Base-by-base conservation (phyloP, 2,888 invertebrate genomes). In the Hybos culiciformis region DNA sequence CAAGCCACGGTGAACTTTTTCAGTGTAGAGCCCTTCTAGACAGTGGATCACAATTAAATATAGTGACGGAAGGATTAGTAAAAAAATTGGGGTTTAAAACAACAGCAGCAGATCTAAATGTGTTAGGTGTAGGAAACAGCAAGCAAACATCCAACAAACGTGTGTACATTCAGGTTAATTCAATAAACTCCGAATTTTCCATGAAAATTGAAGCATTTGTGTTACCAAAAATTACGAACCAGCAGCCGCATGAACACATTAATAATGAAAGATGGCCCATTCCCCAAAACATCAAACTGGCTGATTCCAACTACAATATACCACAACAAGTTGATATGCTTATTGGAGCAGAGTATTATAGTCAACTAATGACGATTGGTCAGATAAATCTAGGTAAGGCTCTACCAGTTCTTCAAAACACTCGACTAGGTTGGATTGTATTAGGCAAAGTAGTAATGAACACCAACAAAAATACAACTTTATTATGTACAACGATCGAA, bases 291-390 rank as follows among this genome's bases (percentile, higher is more conserved):
- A 33, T 52, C 8, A 42, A 37, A 12, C 31, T 49, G n/a, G 48
- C 53, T 3, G 49, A 51, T 40, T 48, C 48, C 9, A 9, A 38
- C n/a, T 53, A 51, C 37, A 21, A 42, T 24, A 48, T 48, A 32
- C 39, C 41, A 7, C 43, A 44, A 8, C 48, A 43, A 7, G 46
- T 50, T 26, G 50, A 50, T 15, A 3, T 48, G 8, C 44, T 50
- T 8, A 44, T 51, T 23, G 50, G 51, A 4, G 50, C 47, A n/a
- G 39, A 20, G n/a, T n/a, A 50, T n/a, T 51, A 52, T 41, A 51
- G 46, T 33, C 48, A 52, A 14, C 29, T 51, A 5, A 33, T 53
- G 20, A 47, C 41, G 26, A 46, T 50, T 20, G 50, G 50, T 11
- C 48, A 50, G 42, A 42, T 51, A 24, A 41, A 42, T 4, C 29